phyloP scores from a whole-genome alignment of 2,113 vertebrate genomes.

The Galeopterus variegatus region DNA sequence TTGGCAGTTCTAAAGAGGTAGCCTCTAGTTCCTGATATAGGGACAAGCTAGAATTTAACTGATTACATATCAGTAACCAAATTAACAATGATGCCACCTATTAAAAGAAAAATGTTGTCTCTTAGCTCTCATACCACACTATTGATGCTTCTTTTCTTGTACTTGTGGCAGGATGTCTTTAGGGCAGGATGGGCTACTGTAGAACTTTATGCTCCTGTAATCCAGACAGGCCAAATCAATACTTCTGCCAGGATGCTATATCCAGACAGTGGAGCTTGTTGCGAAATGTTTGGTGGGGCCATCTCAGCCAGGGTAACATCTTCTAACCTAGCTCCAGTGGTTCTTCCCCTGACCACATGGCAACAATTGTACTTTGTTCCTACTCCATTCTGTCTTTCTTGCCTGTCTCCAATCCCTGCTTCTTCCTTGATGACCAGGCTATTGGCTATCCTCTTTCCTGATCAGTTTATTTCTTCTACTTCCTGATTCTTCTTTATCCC shows the following conservation, averaged over 20 bases:
- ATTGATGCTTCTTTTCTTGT: slow-evolving; percentile 8
- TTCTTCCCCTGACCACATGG: not conserved
- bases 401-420: not conserved
- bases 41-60: slow-evolving; percentile 33
- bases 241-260: not conserved
- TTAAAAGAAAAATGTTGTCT: not conserved
- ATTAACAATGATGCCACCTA: not conserved
- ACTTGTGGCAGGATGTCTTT: not conserved
- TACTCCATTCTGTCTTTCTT: not conserved
- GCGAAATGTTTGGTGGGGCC: not conserved
- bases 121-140: not conserved
- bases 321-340: not conserved
- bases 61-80: slow-evolving; percentile 33
- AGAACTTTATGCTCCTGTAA: not conserved
- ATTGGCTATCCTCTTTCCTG: not conserved
- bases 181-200: not conserved
- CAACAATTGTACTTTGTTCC: not conserved
- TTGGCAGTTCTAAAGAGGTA: not conserved
- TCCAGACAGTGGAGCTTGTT: not conserved
- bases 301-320: not conserved
- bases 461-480: not conserved
- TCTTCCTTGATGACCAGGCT: not conserved
- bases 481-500: not conserved
- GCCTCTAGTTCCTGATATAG: not conserved
- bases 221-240: not conserved